phyloP scores from a whole-genome alignment of 2,113 vertebrate species.

The Mobula birostris region DNA sequence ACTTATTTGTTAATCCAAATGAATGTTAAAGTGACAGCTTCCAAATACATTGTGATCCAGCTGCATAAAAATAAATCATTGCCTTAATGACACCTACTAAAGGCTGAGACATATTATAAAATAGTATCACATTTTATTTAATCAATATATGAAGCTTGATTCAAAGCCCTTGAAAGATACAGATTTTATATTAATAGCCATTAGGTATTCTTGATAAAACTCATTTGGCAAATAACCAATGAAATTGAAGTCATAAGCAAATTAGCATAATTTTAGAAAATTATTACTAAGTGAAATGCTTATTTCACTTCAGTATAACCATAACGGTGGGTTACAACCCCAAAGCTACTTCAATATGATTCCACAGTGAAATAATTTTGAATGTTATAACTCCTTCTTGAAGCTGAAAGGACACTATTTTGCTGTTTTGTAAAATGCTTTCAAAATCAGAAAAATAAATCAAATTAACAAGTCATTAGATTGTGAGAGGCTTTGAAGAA shows the following conservation, averaged over 20 bases:
- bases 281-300: background rate
- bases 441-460: background rate
- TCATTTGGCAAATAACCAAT: background rate
- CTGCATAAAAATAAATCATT: constrained; percentile 14
- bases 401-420: too few relatives aligned
- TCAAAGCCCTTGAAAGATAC: background rate
- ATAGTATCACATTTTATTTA: background rate
- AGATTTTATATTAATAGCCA: background rate
- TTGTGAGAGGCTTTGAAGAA: background rate
- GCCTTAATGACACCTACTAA: background rate
- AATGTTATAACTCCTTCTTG: background rate
- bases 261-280: background rate
- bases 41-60: background rate
- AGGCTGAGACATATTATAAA: background rate
- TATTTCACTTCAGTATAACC: background rate
- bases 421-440: background rate
- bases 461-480: background rate
- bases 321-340: background rate
- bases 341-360: background rate
- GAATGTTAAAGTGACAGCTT: background rate
- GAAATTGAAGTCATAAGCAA: background rate
- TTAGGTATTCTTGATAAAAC: background rate
- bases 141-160: background rate
- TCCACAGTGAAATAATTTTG: too few relatives aligned
- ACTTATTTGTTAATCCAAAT: background rate